Conservation (phyloP, 2,888 invertebrate genomes). For the Mythimna vitellina region DNA sequence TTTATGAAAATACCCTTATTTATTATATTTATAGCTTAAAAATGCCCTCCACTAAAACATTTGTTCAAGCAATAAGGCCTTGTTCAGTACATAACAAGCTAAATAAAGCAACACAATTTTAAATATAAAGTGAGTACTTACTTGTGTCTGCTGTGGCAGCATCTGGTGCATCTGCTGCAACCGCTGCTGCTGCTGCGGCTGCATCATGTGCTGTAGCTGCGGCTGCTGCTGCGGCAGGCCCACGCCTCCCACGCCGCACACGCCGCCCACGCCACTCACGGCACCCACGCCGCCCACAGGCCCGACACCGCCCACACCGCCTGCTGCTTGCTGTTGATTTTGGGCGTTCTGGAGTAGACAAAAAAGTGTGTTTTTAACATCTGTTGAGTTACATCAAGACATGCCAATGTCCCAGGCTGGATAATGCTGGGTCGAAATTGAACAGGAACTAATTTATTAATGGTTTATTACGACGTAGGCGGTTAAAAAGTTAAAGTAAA, state of each 20-base stretch:
- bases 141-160: slow-evolving; percentile 91
- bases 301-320: slow-evolving; percentile 70
- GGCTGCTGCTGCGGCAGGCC: slow-evolving; percentile 86
- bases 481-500: no score
- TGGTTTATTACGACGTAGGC: no score
- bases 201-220: slow-evolving; percentile 91
- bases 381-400: neutral
- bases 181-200: slow-evolving; percentile 91
- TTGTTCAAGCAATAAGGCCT: neutral
- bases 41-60: neutral
- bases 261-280: slow-evolving; percentile 75
- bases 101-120: neutral
- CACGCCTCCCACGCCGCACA: slow-evolving; percentile 77
- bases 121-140: slow-evolving; percentile 53
- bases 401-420: no score
- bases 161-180: slow-evolving; percentile 90
- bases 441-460: no score
- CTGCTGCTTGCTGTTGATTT: slow-evolving; percentile 83
- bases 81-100: neutral
- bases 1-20: neutral
- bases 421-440: neutral
- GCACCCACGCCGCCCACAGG: slow-evolving; percentile 70
- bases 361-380: neutral
- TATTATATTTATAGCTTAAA: neutral
- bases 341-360: slow-evolving; percentile 85